A percentile compares a stretch with the other conserved stretches of the same genome.
Evolutionary conservation across 2,797 vertebrate species (phyloP).

Genomic region (Eurystomus glaucurus): DNA sequence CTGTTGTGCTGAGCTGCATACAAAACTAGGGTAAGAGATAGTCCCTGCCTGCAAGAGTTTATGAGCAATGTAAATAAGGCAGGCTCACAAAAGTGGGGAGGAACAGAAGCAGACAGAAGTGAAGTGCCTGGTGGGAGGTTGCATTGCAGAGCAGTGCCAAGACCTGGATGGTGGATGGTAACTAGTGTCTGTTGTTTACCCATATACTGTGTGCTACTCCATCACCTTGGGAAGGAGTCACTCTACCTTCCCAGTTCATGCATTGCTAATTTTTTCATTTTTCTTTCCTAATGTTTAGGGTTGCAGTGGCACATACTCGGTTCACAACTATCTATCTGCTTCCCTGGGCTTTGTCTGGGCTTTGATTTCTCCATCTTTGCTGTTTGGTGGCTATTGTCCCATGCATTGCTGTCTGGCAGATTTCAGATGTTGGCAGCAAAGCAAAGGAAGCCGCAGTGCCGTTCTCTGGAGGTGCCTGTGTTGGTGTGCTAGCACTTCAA

Average conservation of each 20-base stretch:
- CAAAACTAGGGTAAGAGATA: background rate
- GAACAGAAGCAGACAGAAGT: background rate
- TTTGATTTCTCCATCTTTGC: background rate
- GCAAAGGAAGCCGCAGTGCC: background rate
- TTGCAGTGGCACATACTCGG: background rate
- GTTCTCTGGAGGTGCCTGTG: background rate
- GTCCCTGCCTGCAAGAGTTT: slow-evolving; percentile 23
- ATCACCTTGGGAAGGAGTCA: background rate
- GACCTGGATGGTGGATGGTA: background rate
- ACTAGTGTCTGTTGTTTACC: background rate
- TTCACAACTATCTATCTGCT: background rate
- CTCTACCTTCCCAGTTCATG: background rate
- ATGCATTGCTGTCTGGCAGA: background rate
- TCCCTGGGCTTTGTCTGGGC: background rate
- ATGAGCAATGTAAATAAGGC: slow-evolving; percentile 45
- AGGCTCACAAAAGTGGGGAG: background rate
- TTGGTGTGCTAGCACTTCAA: background rate
- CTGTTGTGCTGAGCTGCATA: slow-evolving; percentile 34
- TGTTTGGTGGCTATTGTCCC: background rate
- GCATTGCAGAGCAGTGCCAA: background rate
- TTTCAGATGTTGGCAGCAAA: background rate
- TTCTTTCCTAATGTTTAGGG: background rate
- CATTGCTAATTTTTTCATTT: background rate
- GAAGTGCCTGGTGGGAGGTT: background rate
- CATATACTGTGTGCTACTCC: background rate